phyloP scores from a whole-genome alignment of 2,113 vertebrate genomes.

The Dinomys branickii region DNA sequence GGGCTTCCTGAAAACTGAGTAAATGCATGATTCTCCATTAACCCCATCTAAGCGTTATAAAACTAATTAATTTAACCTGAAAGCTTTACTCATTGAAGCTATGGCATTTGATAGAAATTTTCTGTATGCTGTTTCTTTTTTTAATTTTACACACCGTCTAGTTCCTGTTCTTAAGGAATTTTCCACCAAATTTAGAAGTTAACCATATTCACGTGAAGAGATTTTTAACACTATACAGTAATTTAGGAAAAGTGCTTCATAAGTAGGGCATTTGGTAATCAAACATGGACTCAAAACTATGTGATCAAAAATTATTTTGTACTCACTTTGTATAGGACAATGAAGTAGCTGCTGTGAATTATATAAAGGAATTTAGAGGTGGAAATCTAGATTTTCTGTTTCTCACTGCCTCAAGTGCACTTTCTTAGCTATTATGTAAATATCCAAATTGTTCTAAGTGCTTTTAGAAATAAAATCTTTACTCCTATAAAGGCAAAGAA shows the following conservation, averaged over 20 bases:
- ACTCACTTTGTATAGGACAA: conserved; percentile 39
- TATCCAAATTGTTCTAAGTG: conserved; percentile 75
- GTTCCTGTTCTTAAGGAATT: conserved; percentile 26
- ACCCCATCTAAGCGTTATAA: background rate
- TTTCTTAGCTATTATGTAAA: conserved; percentile 72
- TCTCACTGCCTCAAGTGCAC: conserved; percentile 34
- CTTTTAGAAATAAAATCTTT: conserved; percentile 75
- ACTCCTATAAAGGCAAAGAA: conserved; percentile 67
- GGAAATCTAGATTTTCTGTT: conserved; percentile 52
- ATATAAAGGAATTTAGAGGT: conserved; percentile 52
- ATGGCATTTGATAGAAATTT: background rate
- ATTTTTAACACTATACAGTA: conserved; percentile 54
- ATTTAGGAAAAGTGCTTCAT: conserved; percentile 57
- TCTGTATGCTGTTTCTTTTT: background rate
- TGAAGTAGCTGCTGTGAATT: background rate
- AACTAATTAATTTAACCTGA: background rate
- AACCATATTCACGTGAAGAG: conserved; percentile 43
- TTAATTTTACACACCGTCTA: background rate
- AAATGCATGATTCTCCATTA: background rate
- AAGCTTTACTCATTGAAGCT: background rate
- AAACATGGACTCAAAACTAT: conserved; percentile 57
- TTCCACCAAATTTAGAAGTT: conserved; percentile 52
- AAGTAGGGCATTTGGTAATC: conserved; percentile 66
- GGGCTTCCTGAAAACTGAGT: background rate
- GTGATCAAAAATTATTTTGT: conserved; percentile 69